These are phyloP conservation scores for Megaptera novaeangliae DNA, from an alignment of 2,113 vertebrate species.

Conservation along the genomic window DNA sequence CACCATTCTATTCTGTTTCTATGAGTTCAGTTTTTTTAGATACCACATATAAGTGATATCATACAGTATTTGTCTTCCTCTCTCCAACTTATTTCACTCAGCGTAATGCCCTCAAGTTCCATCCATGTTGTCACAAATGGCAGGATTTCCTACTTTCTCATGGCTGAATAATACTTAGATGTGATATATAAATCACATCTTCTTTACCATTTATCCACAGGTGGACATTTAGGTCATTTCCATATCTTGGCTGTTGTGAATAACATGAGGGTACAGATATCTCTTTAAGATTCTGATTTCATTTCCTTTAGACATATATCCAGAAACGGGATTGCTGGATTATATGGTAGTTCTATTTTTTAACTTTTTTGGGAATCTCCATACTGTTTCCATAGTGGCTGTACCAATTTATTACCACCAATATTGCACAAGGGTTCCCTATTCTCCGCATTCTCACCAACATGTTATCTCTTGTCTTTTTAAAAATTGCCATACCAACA, in stretches of 20 bases:
- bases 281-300: background rate
- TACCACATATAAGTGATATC: background rate
- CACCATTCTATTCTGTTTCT: background rate
- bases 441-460: background rate
- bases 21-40: background rate
- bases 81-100: background rate
- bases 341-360: background rate
- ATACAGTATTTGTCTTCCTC: background rate
- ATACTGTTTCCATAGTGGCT: background rate
- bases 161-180: background rate
- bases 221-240: background rate
- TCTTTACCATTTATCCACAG: background rate
- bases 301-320: background rate
- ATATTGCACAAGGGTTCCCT: background rate
- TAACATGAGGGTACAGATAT: background rate
- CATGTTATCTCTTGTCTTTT: background rate
- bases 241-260: background rate
- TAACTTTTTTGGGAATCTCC: background rate
- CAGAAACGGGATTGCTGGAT: background rate
- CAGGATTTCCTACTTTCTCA: background rate
- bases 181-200: background rate
- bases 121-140: background rate
- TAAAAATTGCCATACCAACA: background rate
- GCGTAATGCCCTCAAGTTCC: background rate
- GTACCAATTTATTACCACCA: background rate